Evolutionary conservation across 2,797 vertebrate species (phyloP).

Genomic region (Zenarchopterus dispar): DNA sequence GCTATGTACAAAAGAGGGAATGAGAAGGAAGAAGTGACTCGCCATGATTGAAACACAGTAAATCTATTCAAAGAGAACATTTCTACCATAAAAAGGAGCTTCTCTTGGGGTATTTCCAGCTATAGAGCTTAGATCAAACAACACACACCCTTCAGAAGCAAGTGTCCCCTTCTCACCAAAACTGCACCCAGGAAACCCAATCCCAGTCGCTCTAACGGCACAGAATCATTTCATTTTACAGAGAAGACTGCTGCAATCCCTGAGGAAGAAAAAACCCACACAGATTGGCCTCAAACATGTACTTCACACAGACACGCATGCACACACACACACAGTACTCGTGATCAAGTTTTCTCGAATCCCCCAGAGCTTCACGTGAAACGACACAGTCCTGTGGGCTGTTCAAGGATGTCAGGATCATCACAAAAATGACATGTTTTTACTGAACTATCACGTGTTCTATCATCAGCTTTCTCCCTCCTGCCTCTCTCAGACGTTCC

Average conservation of each 20-base stretch:
- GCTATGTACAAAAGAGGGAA: constrained; percentile 64
- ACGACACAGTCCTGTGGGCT: constrained; percentile 50
- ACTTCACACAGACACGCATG: constrained; percentile 13
- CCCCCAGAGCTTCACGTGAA: constrained; percentile 46
- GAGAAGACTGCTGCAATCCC: constrained; percentile 69
- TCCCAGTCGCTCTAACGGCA: constrained; percentile 42
- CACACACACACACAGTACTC: constrained; percentile 45
- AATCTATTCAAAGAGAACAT: constrained; percentile 46
- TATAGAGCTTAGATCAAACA: constrained; percentile 34
- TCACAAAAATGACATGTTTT: constrained; percentile 45
- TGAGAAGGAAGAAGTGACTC: constrained; percentile 15
- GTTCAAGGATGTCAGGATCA: constrained; percentile 82
- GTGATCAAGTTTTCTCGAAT: constrained; percentile 73
- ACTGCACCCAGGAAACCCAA: constrained; percentile 39
- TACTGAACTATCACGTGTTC: constrained; percentile 14
- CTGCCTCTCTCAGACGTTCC: constrained; percentile 10
- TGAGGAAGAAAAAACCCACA: constrained; percentile 79
- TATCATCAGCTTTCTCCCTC: neutral
- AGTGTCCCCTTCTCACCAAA: constrained; percentile 19
- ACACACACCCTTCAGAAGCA: constrained; percentile 30
- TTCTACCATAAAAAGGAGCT: constrained; percentile 21
- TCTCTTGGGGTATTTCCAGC: constrained; percentile 20
- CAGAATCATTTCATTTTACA: constrained; percentile 47
- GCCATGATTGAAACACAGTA: constrained; percentile 59
- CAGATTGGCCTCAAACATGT: constrained; percentile 39